phyloP scores from a whole-genome alignment of 2,797 vertebrate genomes.

The Tiaroga cobitis region DNA sequence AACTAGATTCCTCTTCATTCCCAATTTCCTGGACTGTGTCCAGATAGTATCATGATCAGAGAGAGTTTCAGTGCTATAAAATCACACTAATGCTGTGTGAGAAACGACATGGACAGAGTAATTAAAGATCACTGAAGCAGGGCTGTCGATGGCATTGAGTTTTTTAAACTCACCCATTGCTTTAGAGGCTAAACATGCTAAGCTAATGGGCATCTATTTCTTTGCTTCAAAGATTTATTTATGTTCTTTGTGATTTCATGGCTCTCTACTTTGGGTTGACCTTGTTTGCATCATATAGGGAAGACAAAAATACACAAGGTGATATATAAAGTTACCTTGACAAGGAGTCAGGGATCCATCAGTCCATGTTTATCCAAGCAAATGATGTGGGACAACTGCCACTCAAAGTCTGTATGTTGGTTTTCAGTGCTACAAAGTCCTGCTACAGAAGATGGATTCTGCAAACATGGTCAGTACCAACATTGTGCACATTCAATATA shows the following conservation, averaged over 20 bases:
- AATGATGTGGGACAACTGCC: constrained; percentile 1
- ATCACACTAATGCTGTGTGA: background rate
- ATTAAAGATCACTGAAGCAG: constrained; percentile 19
- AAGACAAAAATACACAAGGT: background rate
- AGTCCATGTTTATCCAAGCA: constrained; percentile 15
- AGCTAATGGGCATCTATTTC: background rate
- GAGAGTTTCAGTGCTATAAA: constrained; percentile 8
- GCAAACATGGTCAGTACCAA: constrained; percentile 10
- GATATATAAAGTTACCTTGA: constrained; percentile 9
- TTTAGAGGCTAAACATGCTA: background rate
- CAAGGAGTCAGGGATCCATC: background rate
- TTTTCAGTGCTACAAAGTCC: background rate
- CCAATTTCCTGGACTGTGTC: constrained; percentile 8
- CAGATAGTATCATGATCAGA: constrained; percentile 26
- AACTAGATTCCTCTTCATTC: constrained; percentile 1
- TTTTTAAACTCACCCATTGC: background rate
- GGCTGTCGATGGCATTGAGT: background rate
- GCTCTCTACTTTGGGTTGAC: background rate
- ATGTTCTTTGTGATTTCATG: background rate
- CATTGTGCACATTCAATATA: background rate
- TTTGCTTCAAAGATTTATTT: background rate
- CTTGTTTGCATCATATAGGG: background rate
- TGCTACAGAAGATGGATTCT: background rate
- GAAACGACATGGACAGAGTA: constrained; percentile 15
- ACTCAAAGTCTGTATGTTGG: constrained; percentile 13